Evolutionary conservation across 2,888 invertebrate species (phyloP).

Genomic region (Nemotelus nigrinus): DNA sequence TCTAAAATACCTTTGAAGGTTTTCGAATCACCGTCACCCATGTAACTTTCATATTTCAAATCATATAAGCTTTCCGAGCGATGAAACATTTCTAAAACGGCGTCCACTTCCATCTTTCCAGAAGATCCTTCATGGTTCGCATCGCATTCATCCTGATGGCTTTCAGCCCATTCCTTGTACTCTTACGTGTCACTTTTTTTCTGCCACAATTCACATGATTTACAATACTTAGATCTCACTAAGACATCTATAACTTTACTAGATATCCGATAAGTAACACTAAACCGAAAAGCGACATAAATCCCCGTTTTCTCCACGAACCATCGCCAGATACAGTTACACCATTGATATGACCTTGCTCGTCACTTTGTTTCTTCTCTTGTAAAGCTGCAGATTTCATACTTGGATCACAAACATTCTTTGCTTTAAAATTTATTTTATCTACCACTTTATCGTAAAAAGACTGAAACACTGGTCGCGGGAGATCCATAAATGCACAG

Average conservation of each 20-base stretch:
- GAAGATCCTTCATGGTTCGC: slow-evolving; percentile 41
- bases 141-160: slow-evolving; percentile 43
- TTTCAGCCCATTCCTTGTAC: slow-evolving; percentile 47
- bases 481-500: not conserved
- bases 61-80: no score
- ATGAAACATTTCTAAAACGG: slow-evolving; percentile 46
- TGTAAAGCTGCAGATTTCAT: slow-evolving; percentile 20
- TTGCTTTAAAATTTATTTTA: not conserved
- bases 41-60: slow-evolving; percentile 48
- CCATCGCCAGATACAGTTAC: slow-evolving; percentile 39
- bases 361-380: slow-evolving; percentile 29
- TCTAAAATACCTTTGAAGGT: slow-evolving; percentile 16
- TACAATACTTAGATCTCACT: slow-evolving; percentile 50
- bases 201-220: slow-evolving; percentile 36
- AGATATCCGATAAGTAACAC: slow-evolving; percentile 50
- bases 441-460: not conserved
- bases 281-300: slow-evolving; percentile 48
- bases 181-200: slow-evolving; percentile 47
- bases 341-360: not conserved
- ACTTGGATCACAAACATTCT: slow-evolving; percentile 11
- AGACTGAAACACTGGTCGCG: not conserved
- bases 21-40: slow-evolving; percentile 46
- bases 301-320: slow-evolving; percentile 48
- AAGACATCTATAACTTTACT: slow-evolving; percentile 50
- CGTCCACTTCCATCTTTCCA: slow-evolving; percentile 52